Base-by-base conservation (phyloP, 2,888 invertebrate genomes). In the Heteropelma amictum region DNA sequence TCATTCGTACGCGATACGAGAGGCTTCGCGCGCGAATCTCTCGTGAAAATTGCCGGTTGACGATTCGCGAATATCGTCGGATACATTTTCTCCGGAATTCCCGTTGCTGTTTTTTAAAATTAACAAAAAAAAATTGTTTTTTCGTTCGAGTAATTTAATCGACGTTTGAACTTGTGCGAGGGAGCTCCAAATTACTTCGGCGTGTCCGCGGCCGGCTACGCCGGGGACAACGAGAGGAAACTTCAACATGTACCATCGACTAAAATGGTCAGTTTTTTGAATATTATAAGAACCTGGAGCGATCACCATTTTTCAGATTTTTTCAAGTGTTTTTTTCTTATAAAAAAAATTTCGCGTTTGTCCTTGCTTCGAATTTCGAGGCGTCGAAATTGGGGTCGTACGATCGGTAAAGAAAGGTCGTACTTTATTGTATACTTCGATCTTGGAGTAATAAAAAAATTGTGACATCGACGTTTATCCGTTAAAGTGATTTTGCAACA, bases 161-260 rank as follows among this genome's bases (percentile, higher is more conserved):
- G 51, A 10, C 58, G 45, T 8, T 8, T 26, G 33, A 54, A n/a
- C 12, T 12, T 14, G 23, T 70, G 38, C 40, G 47, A 53, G 40
- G 51, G 19, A 49, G 64, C 67, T 58, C 17, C 33, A 61, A 65
- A 42, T 49, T 33, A 53, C 45, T 19, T 40, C 35, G 30, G 35
- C 35, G 47, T 60, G 35, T 45, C 45, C 65, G 65, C 67, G 56
- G 70, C 73, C 64, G 73, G 65, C 60, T 54, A 60, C 65, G 67
- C 65, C 68, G 72, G 71, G 47, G n/a, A n/a, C n/a, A n/a, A 58
- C 56, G 28, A 63, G 54, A 53, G 33, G 17, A n/a, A 45, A 12
- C 58, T 54, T 72, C 80, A 85, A 33, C 73, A 85, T 85, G 85
- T 79, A 69, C 80, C 82, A 75, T 78, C 82, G 85, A 81, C 79